Evolutionary conservation across 2,113 vertebrate species (phyloP), one percentile per base, ranked within the genome.

Genomic region (Grallaria varia): DNA sequence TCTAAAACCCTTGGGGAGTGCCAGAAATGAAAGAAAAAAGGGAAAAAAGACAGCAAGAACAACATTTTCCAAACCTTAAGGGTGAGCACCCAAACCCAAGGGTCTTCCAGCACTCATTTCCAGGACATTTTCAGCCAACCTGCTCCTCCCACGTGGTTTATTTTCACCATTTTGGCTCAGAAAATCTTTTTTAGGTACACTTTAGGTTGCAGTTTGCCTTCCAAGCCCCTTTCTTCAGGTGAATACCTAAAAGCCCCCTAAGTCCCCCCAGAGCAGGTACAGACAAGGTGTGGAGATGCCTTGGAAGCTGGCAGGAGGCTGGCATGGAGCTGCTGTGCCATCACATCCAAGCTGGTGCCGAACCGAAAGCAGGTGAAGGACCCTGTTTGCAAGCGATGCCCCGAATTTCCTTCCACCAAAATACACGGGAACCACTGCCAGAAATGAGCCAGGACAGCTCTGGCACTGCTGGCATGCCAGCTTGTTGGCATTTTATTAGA

Each of bases 331-430:
- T 66, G 5, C 27, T 12, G 39, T 59, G 62, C 79, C 68, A 40
- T 22, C 30, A 4, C 4, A 2, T 49, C 87, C 84, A 74, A 30
- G 45, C 78, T 21, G 50, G 3, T 8, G 16, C 45, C 72, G 30
- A 63, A 63, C 72, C 12, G 4, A 47, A 75, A 75, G 23, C 53
- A 33, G 1, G 4, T 0, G 0, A 52, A 81, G 31, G 30, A 33
- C 49, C n/a, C 37, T 3, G 1, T 0, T 8, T 12, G 37, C 27
- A 47, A 0, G 5, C 1, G 8, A 60, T 3, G 10, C 20, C n/a
- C 63, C 5, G 3, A 59, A 84, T 52, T 80, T 39, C 87, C 53
- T 69, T 47, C 77, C 63, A 77, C 39, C 24, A 15, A 74, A 75
- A 39, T 50, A 50, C 6, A 5, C 0, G 9, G n/a, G 80, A 59